Conservation (phyloP, 2,888 invertebrate genomes). For the Nipponacmea schrenckii region DNA sequence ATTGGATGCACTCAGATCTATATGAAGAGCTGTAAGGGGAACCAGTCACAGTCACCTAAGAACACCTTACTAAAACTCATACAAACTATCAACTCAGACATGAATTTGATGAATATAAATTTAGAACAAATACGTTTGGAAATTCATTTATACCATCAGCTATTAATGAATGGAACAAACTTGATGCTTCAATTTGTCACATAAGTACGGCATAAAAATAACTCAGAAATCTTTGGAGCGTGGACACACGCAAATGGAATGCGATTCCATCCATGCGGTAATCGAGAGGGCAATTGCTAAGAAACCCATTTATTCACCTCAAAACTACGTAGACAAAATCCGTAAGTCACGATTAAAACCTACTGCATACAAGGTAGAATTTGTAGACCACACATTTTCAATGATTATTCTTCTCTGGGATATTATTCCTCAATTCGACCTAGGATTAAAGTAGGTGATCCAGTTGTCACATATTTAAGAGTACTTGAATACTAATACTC, state of each 20-base stretch:
- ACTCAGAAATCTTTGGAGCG: constrained; percentile 14
- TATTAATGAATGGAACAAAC: constrained; percentile 4
- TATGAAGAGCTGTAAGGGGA: no score
- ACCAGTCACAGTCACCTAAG: no score
- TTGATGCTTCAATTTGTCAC: background rate
- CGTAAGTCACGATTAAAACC: constrained; percentile 20
- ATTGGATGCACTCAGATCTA: no score
- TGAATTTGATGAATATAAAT: no score
- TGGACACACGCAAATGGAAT: constrained; percentile 23
- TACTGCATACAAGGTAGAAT: background rate
- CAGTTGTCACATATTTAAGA: background rate
- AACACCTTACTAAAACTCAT: no score
- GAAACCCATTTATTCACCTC: constrained; percentile 16
- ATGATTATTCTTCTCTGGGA: background rate
- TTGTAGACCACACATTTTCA: background rate
- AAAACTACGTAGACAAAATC: constrained; percentile 17
- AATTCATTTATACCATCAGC: no score
- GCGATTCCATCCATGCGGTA: constrained; percentile 16
- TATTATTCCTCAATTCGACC: background rate
- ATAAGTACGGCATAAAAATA: constrained; percentile 6
- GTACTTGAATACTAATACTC: background rate
- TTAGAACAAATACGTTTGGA: no score
- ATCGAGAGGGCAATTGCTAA: background rate
- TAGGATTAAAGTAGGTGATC: background rate
- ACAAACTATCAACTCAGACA: no score